Evolutionary conservation across 1,140 invertebrate species (phyloP).

Genomic region (Drosophila subpulchrella): DNA sequence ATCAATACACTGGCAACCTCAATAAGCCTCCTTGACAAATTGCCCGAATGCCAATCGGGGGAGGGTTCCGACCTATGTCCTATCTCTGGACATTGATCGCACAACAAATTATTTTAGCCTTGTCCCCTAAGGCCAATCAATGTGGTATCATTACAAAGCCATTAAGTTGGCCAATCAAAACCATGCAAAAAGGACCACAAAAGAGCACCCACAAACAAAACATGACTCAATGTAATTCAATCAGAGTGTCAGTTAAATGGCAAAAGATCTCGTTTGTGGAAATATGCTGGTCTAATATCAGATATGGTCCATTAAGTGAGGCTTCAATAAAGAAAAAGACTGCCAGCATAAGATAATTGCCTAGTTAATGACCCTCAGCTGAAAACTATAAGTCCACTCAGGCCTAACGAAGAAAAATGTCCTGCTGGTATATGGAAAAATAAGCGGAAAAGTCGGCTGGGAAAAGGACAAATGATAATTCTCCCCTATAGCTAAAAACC

Average conservation of each 20-base stretch:
- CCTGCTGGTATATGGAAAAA: conserved; percentile 9
- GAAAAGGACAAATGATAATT: not conserved
- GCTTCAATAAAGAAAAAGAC: conserved; percentile 27
- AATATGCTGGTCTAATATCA: conserved; percentile 28
- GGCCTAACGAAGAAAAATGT: no score
- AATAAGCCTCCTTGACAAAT: conserved; percentile 71
- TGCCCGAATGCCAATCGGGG: conserved; percentile 52
- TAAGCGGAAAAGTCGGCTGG: conserved; percentile 24
- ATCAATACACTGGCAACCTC: conserved; percentile 61
- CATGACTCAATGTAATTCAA: conserved; percentile 58
- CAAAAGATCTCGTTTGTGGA: conserved; percentile 3
- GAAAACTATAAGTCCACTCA: conserved; percentile 15
- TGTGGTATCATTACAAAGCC: conserved; percentile 68
- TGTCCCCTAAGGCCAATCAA: conserved; percentile 53
- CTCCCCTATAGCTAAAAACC: not conserved
- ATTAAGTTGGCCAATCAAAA: conserved; percentile 70
- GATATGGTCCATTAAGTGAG: conserved; percentile 17
- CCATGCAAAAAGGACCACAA: conserved; percentile 53
- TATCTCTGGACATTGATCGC: conserved; percentile 48
- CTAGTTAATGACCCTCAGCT: conserved; percentile 6
- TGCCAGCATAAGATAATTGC: conserved; percentile 47
- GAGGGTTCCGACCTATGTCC: conserved; percentile 40
- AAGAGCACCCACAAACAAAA: conserved; percentile 8
- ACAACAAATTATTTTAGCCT: conserved; percentile 41
- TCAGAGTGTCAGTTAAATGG: conserved; percentile 37